Conservation (phyloP, 30 jellyfish, hydroid and myxozoan species). For the Hydractinia symbiolongicarpus region DNA sequence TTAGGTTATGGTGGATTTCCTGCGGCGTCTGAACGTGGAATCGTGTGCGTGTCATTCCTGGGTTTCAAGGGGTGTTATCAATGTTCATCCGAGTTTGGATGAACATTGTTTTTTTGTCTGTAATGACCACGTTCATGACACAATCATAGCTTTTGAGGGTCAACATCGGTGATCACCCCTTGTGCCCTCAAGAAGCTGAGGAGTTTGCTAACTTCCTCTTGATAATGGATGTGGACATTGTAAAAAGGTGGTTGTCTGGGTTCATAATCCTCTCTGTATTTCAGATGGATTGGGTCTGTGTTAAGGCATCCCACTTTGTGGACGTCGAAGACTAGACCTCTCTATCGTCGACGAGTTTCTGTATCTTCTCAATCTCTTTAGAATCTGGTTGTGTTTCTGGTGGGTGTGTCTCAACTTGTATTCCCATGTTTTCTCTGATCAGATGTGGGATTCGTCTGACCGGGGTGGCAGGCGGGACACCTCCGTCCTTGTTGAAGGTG, state of each 20-base stretch:
- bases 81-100: no score
- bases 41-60: slow-evolving; percentile 25
- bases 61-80: slow-evolving; percentile 22
- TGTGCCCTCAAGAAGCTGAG: slow-evolving; percentile 25
- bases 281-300: slow-evolving; percentile 21
- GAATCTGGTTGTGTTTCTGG: slow-evolving; percentile 12
- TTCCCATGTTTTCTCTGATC: background rate
- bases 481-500: slow-evolving; percentile 22
- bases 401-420: slow-evolving; percentile 27
- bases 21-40: slow-evolving; percentile 32
- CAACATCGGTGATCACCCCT: slow-evolving; percentile 24
- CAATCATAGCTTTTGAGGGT: slow-evolving; percentile 27
- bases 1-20: no score
- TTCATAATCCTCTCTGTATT: background rate
- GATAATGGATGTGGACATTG: slow-evolving; percentile 17
- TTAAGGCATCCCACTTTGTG: slow-evolving; percentile 23
- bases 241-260: slow-evolving; percentile 16
- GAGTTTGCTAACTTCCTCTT: slow-evolving; percentile 31
- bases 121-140: slow-evolving; percentile 33
- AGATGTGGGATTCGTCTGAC: slow-evolving; percentile 2
- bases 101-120: slow-evolving; percentile 19
- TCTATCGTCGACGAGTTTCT: slow-evolving; percentile 26
- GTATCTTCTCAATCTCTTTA: background rate
- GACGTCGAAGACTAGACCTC: slow-evolving; percentile 36
- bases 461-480: background rate